Conservation (phyloP, 2,797 vertebrate species). For the Streptopelia turtur region DNA sequence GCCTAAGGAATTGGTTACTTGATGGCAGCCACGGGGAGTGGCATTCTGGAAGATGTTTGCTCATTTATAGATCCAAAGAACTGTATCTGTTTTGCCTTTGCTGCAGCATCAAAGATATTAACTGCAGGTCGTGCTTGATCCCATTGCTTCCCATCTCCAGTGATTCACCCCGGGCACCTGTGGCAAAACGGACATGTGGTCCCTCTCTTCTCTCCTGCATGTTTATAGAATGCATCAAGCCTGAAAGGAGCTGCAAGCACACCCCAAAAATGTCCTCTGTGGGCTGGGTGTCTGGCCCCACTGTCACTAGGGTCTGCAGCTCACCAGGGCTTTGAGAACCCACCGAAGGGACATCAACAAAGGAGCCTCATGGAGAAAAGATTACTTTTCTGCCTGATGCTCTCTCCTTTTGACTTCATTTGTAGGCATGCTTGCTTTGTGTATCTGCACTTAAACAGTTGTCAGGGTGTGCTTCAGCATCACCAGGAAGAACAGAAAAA, state of each 20-base stretch:
- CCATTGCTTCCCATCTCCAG: not conserved
- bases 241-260: not conserved
- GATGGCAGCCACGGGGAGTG: not conserved
- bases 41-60: not conserved
- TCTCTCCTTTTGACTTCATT: not conserved
- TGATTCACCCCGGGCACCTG: not conserved
- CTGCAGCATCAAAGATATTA: not conserved
- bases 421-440: not conserved
- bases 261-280: not conserved
- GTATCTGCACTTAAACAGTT: too few relatives aligned
- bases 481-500: not conserved
- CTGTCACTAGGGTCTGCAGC: not conserved
- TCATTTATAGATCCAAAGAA: fast-evolving
- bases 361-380: not conserved
- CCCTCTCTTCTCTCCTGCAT: not conserved
- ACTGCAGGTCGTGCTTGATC: not conserved
- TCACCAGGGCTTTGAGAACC: not conserved
- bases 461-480: not conserved
- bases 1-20: not conserved
- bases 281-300: not conserved
- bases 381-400: not conserved
- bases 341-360: not conserved
- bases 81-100: not conserved
- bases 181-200: fast-evolving
- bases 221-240: not conserved